Conservation (phyloP, 2,113 vertebrate genomes). For the Aleadryas rufinucha region DNA sequence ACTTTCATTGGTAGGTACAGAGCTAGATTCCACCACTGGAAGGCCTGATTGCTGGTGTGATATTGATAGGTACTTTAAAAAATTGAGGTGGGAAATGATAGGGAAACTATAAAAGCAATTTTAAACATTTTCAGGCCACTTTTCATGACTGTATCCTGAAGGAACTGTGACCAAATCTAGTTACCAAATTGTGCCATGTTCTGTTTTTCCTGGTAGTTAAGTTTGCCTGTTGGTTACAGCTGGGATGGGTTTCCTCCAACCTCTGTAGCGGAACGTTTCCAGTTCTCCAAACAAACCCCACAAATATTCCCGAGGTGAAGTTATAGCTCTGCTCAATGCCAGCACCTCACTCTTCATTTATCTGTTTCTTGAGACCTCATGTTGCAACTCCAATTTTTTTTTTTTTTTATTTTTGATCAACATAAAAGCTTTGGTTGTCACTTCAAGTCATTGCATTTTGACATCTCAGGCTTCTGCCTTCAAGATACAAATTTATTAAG, state of each 20-base stretch:
- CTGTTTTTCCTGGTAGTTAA: not conserved
- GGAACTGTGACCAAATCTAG: not conserved
- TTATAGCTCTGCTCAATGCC: not conserved
- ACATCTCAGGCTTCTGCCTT: not conserved
- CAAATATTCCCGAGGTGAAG: not conserved
- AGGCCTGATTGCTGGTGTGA: not conserved
- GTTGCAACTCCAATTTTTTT: not conserved
- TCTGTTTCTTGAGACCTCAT: not conserved
- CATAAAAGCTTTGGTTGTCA: not conserved
- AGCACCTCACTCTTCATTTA: not conserved
- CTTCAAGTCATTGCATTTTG: not conserved
- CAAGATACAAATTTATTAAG: not conserved
- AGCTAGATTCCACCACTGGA: not conserved
- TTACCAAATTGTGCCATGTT: fast-evolving
- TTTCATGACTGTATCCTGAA: fast-evolving
- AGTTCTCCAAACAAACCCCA: not conserved
- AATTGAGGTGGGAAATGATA: not conserved
- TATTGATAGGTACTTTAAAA: not conserved
- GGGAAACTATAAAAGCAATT: not conserved
- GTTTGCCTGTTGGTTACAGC: not conserved
- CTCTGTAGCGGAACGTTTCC: fast-evolving
- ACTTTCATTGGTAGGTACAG: not conserved
- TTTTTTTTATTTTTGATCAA: not conserved
- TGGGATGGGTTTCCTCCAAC: not conserved
- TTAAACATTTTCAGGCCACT: not conserved